Base-by-base conservation (phyloP, 2,888 invertebrate species). In the Apodemia hepburni region DNA sequence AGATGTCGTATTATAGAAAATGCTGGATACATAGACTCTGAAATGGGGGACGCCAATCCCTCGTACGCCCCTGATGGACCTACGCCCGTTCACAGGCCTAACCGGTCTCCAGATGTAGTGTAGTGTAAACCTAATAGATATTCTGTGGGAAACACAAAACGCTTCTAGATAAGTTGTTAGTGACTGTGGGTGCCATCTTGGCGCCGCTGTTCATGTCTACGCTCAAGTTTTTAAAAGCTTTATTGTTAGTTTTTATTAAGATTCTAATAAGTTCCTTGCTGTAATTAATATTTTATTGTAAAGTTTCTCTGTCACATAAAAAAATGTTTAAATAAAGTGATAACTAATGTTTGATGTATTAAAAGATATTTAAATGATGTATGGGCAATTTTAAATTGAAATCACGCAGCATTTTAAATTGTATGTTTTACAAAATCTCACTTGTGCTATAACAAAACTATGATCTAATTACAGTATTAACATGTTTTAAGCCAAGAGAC, bases 141-240 rank as follows among this genome's bases (percentile, higher is more conserved):
- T 85, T 84, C 75, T 75, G 83, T 82, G 90, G 91, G 88, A 87
- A 90, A 89, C 83, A 82, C 83, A 80, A 89, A 89, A 87, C 91
- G 90, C 91, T 91, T 90, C 78, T 91, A 91, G 89, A 75, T 82
- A 82, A 77, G 76, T 83, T 82, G 82, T 85, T 87, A 88, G 87
- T 84, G 83, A 81, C 77, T 76, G 78, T 84, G 81, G 85, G 87
- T 85, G 82, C 82, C 84, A 79, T 75, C 70, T 79, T 78, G 85
- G 86, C 85, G 85, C 86, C 87, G 54, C 84, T 78, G 79, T 84
- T 87, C 76, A 74, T 81, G 79, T 86, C 84, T 87, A 85, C 86
- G 91, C 89, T 89, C 89, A 90, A 89, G 77, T 86, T 87, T 85
- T 80, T 82, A 86, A 27, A 87, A 80, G 91, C 90, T 90, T 90